These are phyloP conservation scores for Megaptera novaeangliae DNA, from an alignment of 2,113 vertebrate species.

Conservation along the genomic window DNA sequence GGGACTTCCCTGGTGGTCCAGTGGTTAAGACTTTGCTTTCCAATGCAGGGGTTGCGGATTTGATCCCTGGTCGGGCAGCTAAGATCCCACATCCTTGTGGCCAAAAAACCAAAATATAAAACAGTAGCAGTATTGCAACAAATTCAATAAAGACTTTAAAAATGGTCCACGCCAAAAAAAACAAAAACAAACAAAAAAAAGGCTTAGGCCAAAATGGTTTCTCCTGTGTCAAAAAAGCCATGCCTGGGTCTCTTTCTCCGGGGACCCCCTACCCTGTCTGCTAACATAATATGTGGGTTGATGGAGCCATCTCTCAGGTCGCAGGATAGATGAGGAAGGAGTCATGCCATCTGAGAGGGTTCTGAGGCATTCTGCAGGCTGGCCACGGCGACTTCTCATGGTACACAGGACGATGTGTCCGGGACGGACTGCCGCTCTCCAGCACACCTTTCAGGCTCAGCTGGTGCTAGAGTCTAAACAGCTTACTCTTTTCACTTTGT, in stretches of 20 bases:
- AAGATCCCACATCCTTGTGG: too few species aligned
- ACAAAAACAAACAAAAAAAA: too few species aligned
- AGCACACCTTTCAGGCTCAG: neutral
- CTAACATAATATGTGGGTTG: neutral
- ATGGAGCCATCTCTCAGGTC: neutral
- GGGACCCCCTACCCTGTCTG: neutral
- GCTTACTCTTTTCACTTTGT: neutral
- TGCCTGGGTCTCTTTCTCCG: neutral
- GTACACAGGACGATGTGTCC: rapidly evolving
- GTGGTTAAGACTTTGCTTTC: too few species aligned
- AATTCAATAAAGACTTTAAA: too few species aligned
- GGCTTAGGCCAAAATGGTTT: neutral
- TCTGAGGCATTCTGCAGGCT: neutral
- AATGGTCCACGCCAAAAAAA: too few species aligned
- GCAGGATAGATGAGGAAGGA: neutral
- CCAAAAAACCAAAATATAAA: too few species aligned
- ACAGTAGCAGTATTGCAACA: too few species aligned
- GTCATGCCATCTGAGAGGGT: neutral
- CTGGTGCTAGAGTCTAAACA: neutral
- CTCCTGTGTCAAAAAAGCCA: neutral
- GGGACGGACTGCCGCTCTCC: neutral
- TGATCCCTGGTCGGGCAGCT: too few species aligned
- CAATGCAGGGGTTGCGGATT: too few species aligned
- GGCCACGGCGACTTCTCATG: rapidly evolving
- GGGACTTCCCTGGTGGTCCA: too few species aligned